Evolutionary conservation across 2,113 vertebrate species (phyloP).

Genomic region (Lathamus discolor): DNA sequence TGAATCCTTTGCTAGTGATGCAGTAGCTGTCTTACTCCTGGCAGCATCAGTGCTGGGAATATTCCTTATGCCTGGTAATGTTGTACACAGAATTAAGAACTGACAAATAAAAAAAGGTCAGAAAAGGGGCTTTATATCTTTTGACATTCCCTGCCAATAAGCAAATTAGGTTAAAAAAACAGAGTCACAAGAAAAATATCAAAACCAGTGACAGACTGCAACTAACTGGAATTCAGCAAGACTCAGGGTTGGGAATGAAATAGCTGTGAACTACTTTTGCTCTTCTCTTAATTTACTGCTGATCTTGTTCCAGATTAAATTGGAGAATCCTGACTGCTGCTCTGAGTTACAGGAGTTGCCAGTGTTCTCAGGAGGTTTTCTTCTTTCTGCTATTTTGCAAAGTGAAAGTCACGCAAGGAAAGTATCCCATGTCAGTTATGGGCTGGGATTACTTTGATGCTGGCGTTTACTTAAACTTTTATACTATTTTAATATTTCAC

Average conservation of each 20-base stretch:
- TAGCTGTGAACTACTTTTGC: conserved; percentile 18
- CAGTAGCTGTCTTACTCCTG: not conserved
- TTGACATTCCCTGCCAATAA: not conserved
- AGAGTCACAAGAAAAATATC: not conserved
- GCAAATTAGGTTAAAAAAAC: conserved; percentile 11
- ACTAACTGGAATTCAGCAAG: not conserved
- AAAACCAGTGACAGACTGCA: not conserved
- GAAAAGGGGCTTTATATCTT: not conserved
- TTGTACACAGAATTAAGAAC: not conserved
- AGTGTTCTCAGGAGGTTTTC: conserved; percentile 25
- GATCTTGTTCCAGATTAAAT: conserved; percentile 6
- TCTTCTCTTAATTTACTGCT: conserved; percentile 15
- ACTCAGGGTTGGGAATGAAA: not conserved
- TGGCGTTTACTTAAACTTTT: conserved; percentile 33
- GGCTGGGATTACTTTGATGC: conserved; percentile 34
- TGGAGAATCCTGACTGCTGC: conserved; percentile 12
- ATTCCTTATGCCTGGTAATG: accelerated
- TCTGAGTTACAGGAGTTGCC: conserved; percentile 16
- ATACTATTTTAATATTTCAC: conserved; percentile 36
- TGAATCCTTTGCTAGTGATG: not conserved
- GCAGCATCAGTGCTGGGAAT: not conserved
- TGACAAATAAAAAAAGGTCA: not conserved
- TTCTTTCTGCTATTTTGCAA: not conserved
- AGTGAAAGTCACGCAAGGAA: conserved; percentile 5
- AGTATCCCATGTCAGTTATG: not conserved